Percentiles rank a stretch among this genome's conserved stretches.
These are phyloP conservation scores for Tenualosa thibaudeaui DNA, from an alignment of 2,797 vertebrate genomes.

Conservation along the genomic window DNA sequence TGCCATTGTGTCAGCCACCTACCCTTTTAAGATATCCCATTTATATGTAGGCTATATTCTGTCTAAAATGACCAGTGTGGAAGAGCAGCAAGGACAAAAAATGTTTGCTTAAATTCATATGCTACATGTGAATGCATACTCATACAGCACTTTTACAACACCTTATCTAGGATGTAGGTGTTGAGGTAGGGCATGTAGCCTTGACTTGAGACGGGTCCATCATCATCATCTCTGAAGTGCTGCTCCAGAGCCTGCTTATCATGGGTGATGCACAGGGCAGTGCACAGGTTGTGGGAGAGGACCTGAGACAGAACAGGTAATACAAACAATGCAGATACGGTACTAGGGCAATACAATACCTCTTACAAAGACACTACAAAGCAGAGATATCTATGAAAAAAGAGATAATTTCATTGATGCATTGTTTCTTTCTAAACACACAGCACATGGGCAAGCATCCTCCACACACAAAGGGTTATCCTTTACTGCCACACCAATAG, in stretches of 20 bases:
- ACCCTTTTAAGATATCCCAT: neutral
- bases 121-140: neutral
- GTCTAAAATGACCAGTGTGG: too few relatives aligned
- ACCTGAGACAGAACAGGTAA: slow-evolving; percentile 66
- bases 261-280: slow-evolving; percentile 80
- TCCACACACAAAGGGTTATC: too few relatives aligned
- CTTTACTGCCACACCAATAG: too few relatives aligned
- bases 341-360: neutral
- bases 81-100: neutral
- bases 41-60: neutral
- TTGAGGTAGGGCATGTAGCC: slow-evolving; percentile 91
- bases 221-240: slow-evolving; percentile 84
- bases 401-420: neutral
- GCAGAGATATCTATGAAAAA: neutral
- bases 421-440: too few relatives aligned
- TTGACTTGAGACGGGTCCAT: slow-evolving; percentile 86
- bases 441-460: too few relatives aligned
- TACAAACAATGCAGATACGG: neutral
- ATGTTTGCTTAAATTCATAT: neutral
- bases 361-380: neutral
- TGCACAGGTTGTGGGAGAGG: slow-evolving; percentile 85
- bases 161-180: slow-evolving; percentile 87
- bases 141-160: slow-evolving; percentile 46
- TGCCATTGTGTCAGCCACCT: neutral
- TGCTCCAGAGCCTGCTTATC: slow-evolving; percentile 83